Base-by-base conservation (phyloP, 2,888 invertebrate species). In the Ophion obscuratus region DNA sequence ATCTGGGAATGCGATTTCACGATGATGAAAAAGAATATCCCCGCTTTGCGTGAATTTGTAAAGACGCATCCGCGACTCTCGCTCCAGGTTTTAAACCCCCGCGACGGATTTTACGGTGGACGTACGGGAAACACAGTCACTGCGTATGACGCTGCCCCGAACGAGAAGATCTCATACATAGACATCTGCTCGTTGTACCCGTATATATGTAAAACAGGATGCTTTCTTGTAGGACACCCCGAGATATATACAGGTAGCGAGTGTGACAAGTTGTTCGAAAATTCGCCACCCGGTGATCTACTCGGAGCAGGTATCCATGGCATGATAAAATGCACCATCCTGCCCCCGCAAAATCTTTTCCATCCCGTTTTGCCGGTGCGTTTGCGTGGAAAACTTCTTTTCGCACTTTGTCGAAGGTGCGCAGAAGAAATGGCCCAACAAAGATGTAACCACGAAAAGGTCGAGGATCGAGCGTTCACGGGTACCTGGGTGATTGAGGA, bases 401-500 rank as follows among this genome's bases (percentile, higher is more conserved):
- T 94, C 88, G 85, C 89, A 1, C 83, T 94, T 4, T 94, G 94
- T 88, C 85, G 89, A 5, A 88, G 87, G 0, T 93, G 93, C 86
- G 91, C 87, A 44, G 90, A 92, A 36, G 86, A 75, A 24, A 61
- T 89, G 57, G 81, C 86, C 64, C 85, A 89, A 64, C 62, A 82
- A 1, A 83, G 87, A 0, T 94, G 94, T 81, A 53, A 17, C 2
- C 93, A 94, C 84, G 86, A 77, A n/a, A 84, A 90, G 14, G 86
- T 85, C 20, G 9, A 36, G 4, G 88, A 91, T 10, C 86, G 91
- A 27, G 44, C 76, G 6, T 78, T 93, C 3, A 79, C 68, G 0
- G 91, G 94, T 10, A 92, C 92, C 1, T 94, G 91, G 92, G 91
- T 93, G 27, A 88, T 90, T 1, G 91, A 91, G 24, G 94, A 94